Evolutionary conservation across 2,797 vertebrate genomes (phyloP), one percentile per base, ranked within the genome.

Genomic region (Mormyrus hasselquistii): DNA sequence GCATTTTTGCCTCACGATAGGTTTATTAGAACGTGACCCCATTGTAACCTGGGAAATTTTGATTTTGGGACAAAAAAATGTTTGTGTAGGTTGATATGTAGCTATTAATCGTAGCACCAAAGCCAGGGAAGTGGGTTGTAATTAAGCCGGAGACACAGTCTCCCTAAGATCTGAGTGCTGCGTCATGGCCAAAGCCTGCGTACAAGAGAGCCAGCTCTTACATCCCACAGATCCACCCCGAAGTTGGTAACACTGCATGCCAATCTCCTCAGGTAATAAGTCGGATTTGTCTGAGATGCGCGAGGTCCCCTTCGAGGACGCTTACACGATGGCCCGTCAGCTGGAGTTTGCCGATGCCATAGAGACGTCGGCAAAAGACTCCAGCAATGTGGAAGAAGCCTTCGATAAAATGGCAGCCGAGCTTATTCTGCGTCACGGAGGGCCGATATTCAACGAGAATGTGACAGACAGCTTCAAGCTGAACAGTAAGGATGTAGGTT

Each of bases 381-480:
- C 96, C 34, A 97, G 94, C 94, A 97, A 97, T 0, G 97, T 97
- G 93, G 97, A 97, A 49, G 96, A 97, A 91, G 97, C 97, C n/a
- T 97, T 97, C 92, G 92, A 94, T 90, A 94, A 96, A 93, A 95
- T 97, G 95, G 96, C 96, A 38, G 94, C 94, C 0, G 97, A 97
- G 93, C 96, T 97, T 73, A 97, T 97, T 93, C 90, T 97, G 93
- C 93, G 97, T 86, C 97, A 97, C 0, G 97, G 97, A 0, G 97
- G 97, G 47, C 97, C 96, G 1, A 90, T 97, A 94, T 96, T 97
- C 94, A 96, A 93, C 10, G 96, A 97, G 91, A 96, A 95, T 89
- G 94, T 92, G 14, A 93, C 95, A 0, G 96, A 97, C 92, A 95
- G 95, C 94, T 97, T 97, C 92, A 97, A 97, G 91, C 96, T 97